Base-by-base conservation (phyloP, 2,113 vertebrate species). In the Morone saxatilis region DNA sequence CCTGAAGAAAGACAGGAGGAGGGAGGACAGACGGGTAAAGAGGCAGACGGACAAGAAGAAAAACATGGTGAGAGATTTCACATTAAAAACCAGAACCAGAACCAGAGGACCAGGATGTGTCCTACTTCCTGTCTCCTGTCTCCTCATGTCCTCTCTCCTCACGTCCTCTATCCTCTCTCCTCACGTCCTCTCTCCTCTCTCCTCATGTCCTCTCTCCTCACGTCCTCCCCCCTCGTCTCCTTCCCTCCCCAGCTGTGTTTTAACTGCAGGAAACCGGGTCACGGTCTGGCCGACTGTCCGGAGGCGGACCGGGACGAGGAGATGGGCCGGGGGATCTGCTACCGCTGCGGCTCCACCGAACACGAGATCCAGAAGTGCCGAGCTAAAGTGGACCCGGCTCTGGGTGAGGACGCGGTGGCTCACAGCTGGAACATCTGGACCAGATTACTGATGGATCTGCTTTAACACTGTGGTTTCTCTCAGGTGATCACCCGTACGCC, bases 321-420 rank as follows among this genome's bases (percentile, higher is more conserved):
- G 80, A 96, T 96, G 96, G 98, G 98, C 5, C 95, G 95, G 1
- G 98, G 96, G 6, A 98, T 99, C 89, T 99, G 98, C 71, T 99
- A 97, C 79, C 96, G 97, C 6, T 99, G 98, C 4, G 98, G 98
- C 7, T 99, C 98, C 79, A 97, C 98, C 0, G 98, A 99, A 57
- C 98, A 99, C 0, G 98, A 99, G 70, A 94, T 99, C 83, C 94
- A 95, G 53, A 96, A 93, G 13, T 99, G 98, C 87, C 95, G 84
- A 86, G 97, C 97, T 5, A 98, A 97, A 94, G 90, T 97, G 78
- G 98, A 99, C 82, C 97, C 97, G 2, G 96, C 96, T 13, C 89
- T 97, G 70, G 98, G 98, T 99, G 93, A 61, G 92, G 60, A 22
- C 4, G 0, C 14, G 19, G 71, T 17, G 1, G 20, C 43, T n/a